These are phyloP conservation scores for Cladorhizidae sp. DNA, from an alignment of 37 sponge, comb jelly and placozoan species.

Conservation along the genomic window DNA sequence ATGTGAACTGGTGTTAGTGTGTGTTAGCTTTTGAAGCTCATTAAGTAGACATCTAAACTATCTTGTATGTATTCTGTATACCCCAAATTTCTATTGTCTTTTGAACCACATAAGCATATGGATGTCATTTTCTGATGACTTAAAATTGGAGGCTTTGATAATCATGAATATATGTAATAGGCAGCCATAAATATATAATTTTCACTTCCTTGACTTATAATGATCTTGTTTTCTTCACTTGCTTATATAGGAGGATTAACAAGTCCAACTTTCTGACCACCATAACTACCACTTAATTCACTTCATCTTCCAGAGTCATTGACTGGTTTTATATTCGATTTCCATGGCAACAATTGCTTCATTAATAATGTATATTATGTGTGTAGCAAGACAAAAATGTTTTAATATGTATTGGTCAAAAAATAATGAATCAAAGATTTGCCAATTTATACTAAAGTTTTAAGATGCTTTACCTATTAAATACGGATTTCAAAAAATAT, in stretches of 20 bases:
- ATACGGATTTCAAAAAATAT: no score
- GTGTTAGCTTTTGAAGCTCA: no score
- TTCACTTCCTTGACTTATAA: no score
- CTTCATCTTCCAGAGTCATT: not conserved
- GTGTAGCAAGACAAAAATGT: not conserved
- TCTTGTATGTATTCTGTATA: no score
- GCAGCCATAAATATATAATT: not conserved
- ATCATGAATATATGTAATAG: not conserved
- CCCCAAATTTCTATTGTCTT: no score
- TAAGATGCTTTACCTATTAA: no score
- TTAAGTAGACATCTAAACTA: no score
- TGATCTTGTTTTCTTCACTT: not conserved
- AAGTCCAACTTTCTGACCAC: conserved; percentile 5
- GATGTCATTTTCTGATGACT: no score
- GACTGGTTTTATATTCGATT: not conserved
- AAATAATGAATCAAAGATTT: not conserved
- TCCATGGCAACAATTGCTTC: not conserved
- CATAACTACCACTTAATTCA: not conserved
- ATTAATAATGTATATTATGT: not conserved
- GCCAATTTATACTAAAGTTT: no score
- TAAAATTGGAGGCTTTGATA: not conserved
- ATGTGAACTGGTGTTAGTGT: no score
- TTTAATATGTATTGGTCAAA: not conserved
- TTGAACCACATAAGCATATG: no score
- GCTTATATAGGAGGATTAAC: conserved; percentile 8